Conservation (phyloP, 2,888 invertebrate species). For the Tinea semifulvella region DNA sequence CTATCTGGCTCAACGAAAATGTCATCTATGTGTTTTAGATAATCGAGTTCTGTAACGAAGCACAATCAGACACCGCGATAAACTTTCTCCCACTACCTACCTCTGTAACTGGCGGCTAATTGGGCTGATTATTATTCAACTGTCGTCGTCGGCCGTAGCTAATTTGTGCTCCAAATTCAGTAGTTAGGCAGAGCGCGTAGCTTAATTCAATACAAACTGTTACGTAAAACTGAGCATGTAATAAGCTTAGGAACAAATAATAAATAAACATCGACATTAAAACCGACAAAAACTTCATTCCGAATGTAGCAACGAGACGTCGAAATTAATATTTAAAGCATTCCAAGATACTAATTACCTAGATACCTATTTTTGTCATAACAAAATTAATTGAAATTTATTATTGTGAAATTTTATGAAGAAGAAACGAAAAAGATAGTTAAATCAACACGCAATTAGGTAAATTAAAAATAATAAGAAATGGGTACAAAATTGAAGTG, state of each 20-base stretch:
- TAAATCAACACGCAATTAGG: neutral
- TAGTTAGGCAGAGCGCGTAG: conserved; percentile 32
- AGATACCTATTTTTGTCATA: neutral
- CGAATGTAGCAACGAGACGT: neutral
- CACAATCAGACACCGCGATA: conserved; percentile 19
- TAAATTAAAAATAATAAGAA: conserved; percentile 4
- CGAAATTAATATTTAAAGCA: neutral
- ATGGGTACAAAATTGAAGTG: conserved; percentile 9
- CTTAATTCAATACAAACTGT: conserved; percentile 38
- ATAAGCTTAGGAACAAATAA: conserved; percentile 9
- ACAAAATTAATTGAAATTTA: neutral
- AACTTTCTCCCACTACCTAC: conserved; percentile 12
- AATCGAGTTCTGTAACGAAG: conserved; percentile 24
- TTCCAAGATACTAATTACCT: neutral
- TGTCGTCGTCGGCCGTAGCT: conserved; percentile 34
- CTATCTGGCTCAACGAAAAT: conserved; percentile 8
- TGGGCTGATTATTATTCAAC: conserved; percentile 40
- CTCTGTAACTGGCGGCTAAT: conserved; percentile 20
- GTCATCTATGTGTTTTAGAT: conserved; percentile 12
- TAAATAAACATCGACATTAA: conserved; percentile 6
- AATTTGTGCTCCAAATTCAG: conserved; percentile 38
- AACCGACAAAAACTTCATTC: neutral
- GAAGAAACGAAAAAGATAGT: neutral
- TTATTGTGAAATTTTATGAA: neutral
- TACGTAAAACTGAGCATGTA: conserved; percentile 26